These are phyloP conservation scores for Dicrurus megarhynchus DNA, from an alignment of 2,113 vertebrate genomes.

Conservation along the genomic window DNA sequence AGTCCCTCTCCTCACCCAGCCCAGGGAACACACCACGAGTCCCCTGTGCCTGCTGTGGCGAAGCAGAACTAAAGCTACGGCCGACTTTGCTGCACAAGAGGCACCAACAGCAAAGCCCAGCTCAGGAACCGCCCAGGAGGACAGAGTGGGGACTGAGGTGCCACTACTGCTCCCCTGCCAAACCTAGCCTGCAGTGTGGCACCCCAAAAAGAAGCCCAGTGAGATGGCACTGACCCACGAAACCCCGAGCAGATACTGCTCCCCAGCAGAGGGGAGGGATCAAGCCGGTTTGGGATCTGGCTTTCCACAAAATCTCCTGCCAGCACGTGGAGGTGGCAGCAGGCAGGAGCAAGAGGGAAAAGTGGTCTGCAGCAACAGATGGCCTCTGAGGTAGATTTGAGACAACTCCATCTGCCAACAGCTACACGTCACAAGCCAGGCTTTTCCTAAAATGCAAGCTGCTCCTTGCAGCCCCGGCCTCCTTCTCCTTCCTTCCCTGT, in stretches of 20 bases:
- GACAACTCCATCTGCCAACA: constrained; percentile 40
- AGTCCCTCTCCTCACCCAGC: neutral
- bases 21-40: neutral
- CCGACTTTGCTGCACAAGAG: neutral
- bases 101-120: constrained; percentile 51
- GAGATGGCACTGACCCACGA: neutral
- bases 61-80: neutral
- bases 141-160: neutral
- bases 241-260: neutral
- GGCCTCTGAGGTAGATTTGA: constrained; percentile 72
- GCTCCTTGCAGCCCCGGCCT: neutral
- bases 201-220: neutral
- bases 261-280: neutral
- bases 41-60: accelerated
- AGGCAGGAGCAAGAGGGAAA: neutral
- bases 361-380: constrained; percentile 14
- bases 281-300: neutral
- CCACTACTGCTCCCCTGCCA: neutral
- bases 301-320: neutral
- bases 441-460: neutral
- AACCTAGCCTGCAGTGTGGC: neutral
- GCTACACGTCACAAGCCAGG: neutral
- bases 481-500: constrained; percentile 24
- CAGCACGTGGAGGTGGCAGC: neutral
- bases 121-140: neutral